Conservation (phyloP, 1,140 invertebrate species). For the Onthophagus taurus region DNA sequence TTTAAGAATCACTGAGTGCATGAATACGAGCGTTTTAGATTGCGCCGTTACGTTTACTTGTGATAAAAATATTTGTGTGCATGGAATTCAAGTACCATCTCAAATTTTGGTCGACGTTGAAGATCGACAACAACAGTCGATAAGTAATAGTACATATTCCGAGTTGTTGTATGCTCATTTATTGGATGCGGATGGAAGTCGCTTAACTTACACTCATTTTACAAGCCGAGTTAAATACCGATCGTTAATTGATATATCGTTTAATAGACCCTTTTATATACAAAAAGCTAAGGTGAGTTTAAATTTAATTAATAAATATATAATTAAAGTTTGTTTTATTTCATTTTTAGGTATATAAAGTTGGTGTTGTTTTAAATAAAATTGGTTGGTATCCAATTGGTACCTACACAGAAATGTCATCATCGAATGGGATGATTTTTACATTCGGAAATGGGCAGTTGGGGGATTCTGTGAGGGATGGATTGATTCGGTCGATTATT, state of each 20-base stretch:
- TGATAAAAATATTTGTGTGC: conserved; percentile 66
- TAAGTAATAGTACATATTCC: conserved; percentile 44
- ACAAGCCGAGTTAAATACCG: conserved; percentile 58
- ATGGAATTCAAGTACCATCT: conserved; percentile 57
- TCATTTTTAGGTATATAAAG: conserved; percentile 53
- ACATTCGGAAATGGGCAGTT: conserved; percentile 58
- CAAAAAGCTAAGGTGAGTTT: conserved; percentile 55
- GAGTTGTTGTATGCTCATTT: conserved; percentile 72
- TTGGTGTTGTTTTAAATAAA: conserved; percentile 72
- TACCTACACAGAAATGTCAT: conserved; percentile 49
- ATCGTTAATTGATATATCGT: conserved; percentile 63
- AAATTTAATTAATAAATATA: not conserved
- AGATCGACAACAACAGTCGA: conserved; percentile 25
- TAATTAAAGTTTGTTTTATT: conserved; percentile 11
- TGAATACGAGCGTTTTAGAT: conserved; percentile 62
- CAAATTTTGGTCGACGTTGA: conserved; percentile 47
- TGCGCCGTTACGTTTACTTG: conserved; percentile 67
- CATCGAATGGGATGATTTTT: conserved; percentile 58
- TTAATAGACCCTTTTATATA: conserved; percentile 65
- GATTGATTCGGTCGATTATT: conserved; percentile 64
- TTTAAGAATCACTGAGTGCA: conserved; percentile 51
- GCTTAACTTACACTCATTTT: conserved; percentile 71
- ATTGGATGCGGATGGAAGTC: conserved; percentile 61
- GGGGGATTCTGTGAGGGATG: conserved; percentile 57
- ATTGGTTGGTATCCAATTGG: conserved; percentile 67